A percentile compares a stretch with the other conserved stretches of the same genome.
Evolutionary conservation across 2,888 invertebrate genomes (phyloP).

Genomic region (Oscheius myriophilus): DNA sequence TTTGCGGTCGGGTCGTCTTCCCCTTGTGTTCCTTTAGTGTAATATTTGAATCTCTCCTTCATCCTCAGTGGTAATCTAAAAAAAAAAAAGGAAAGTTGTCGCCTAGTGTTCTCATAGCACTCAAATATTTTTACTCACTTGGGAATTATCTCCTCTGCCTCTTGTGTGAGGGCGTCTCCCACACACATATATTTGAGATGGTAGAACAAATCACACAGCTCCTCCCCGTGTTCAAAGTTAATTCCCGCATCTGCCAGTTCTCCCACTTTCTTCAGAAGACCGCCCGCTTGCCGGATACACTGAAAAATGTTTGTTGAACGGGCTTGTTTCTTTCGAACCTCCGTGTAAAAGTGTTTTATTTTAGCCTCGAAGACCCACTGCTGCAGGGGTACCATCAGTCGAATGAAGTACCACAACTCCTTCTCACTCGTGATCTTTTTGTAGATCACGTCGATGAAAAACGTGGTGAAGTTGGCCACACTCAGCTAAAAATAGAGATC

Average conservation of each 20-base stretch:
- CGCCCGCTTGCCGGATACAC: conserved; percentile 14
- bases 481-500: conserved; percentile 6
- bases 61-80: conserved; percentile 36
- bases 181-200: conserved; percentile 75
- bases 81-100: background rate
- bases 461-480: conserved; percentile 25
- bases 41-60: conserved; percentile 41
- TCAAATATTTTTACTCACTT: no score
- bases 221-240: conserved; percentile 28
- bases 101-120: no score
- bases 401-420: conserved; percentile 39
- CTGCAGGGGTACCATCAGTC: conserved; percentile 38
- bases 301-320: background rate
- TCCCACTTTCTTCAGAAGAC: conserved; percentile 33
- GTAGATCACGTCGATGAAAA: conserved; percentile 26
- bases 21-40: conserved; percentile 26
- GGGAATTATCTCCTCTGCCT: conserved; percentile 37
- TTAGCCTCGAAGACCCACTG: conserved; percentile 32
- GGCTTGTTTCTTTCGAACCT: background rate
- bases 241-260: conserved; percentile 33
- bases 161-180: conserved; percentile 71
- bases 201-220: conserved; percentile 70
- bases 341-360: conserved; percentile 22
- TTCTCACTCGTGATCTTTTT: conserved; percentile 36
- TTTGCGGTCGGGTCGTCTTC: conserved; percentile 8